Conservation (phyloP, 2,888 invertebrate species). For the Pimpla rufipes region DNA sequence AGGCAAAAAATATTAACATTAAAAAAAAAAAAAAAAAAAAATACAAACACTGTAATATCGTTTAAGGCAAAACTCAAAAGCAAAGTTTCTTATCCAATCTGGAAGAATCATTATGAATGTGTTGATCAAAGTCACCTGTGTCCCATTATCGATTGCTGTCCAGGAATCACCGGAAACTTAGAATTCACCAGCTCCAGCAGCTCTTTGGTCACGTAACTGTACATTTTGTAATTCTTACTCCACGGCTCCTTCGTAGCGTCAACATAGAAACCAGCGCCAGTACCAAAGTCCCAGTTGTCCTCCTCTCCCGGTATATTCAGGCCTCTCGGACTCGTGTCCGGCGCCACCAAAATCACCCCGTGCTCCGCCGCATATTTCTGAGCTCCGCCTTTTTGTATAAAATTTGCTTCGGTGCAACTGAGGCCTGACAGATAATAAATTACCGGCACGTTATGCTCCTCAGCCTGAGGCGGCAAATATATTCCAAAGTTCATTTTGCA, state of each 20-base stretch:
- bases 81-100: too few species aligned
- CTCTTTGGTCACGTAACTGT: constrained; percentile 96
- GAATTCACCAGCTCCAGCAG: constrained; percentile 91
- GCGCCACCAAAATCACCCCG: constrained; percentile 95
- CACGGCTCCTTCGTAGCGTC: constrained; percentile 97
- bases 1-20: too few species aligned
- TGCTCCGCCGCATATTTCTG: constrained; percentile 95
- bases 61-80: too few species aligned
- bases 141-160: constrained; percentile 92
- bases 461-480: constrained; percentile 93
- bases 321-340: constrained; percentile 98
- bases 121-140: constrained; percentile 88
- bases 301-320: constrained; percentile 96
- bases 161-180: constrained; percentile 89
- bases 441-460: constrained; percentile 90
- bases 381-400: constrained; percentile 97
- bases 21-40: too few species aligned
- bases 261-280: constrained; percentile 97
- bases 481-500: constrained; percentile 98
- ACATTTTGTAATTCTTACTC: constrained; percentile 98
- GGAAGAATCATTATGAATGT: too few species aligned
- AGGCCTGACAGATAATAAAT: constrained; percentile 97
- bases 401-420: constrained; percentile 97
- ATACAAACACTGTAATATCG: too few species aligned
- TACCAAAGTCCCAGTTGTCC: constrained; percentile 97